Conservation (phyloP, 2,113 vertebrate genomes). For the Struthidea cinerea region DNA sequence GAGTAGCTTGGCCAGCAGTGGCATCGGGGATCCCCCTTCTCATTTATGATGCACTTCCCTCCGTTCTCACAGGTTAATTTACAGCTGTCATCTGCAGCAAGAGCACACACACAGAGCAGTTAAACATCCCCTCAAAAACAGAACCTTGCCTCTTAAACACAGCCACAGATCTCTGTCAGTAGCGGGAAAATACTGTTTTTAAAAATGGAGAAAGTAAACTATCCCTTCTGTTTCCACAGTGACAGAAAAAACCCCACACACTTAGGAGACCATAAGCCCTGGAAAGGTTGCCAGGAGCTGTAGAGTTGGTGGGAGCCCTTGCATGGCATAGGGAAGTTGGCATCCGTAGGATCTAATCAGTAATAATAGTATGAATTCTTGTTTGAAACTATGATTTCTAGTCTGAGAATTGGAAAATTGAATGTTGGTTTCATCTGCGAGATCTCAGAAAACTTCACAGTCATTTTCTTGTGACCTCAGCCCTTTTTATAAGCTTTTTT, state of each 20-base stretch:
- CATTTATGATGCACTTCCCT: slow-evolving; percentile 91
- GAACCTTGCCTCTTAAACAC: neutral
- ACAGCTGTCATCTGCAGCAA: slow-evolving; percentile 85
- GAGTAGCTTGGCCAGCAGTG: slow-evolving; percentile 98
- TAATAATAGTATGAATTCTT: neutral
- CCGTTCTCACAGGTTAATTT: slow-evolving; percentile 91
- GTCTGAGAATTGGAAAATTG: neutral
- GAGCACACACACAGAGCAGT: neutral
- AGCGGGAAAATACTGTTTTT: accelerated
- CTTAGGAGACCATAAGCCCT: accelerated
- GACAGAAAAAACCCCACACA: neutral
- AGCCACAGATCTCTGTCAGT: accelerated
- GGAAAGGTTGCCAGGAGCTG: neutral
- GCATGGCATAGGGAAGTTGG: neutral
- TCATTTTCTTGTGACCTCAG: neutral
- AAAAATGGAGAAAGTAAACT: neutral
- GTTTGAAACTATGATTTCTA: neutral
- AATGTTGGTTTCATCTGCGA: neutral
- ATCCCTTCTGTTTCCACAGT: neutral
- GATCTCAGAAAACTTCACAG: neutral
- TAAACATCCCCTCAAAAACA: neutral
- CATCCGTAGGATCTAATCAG: neutral
- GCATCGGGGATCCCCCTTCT: slow-evolving; percentile 90
- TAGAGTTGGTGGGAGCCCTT: accelerated
- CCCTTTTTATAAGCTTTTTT: neutral